Evolutionary conservation across 2,888 invertebrate species (phyloP).

Genomic region (Leptinotarsa haldemani): DNA sequence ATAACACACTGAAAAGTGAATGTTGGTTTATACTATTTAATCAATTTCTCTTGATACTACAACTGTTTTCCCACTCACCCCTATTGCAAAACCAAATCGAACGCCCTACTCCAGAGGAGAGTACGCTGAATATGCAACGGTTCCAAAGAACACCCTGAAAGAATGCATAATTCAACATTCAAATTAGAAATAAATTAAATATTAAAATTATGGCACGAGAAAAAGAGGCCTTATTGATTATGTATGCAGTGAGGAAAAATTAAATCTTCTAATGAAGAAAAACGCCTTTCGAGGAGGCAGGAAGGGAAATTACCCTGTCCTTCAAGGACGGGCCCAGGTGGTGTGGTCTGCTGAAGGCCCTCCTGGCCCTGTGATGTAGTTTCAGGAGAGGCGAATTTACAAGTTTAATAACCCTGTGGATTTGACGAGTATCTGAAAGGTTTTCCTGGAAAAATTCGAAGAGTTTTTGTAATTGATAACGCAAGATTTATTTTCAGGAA

Average conservation of each 20-base stretch:
- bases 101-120: slow-evolving; percentile 48
- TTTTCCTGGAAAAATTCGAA: slow-evolving; percentile 40
- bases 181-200: slow-evolving; percentile 69
- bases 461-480: slow-evolving; percentile 43
- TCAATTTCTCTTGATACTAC: background rate
- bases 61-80: slow-evolving; percentile 35
- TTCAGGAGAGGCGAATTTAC: slow-evolving; percentile 60
- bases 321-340: slow-evolving; percentile 50
- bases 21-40: too few relatives aligned
- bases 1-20: too few relatives aligned
- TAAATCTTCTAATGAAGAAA: slow-evolving; percentile 67
- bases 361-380: slow-evolving; percentile 40
- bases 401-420: slow-evolving; percentile 57
- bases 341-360: slow-evolving; percentile 44
- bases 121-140: slow-evolving; percentile 62
- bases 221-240: slow-evolving; percentile 66
- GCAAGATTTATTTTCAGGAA: slow-evolving; percentile 43
- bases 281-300: slow-evolving; percentile 62
- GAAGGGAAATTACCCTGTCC: slow-evolving; percentile 57
- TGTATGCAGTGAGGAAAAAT: slow-evolving; percentile 68
- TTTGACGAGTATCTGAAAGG: slow-evolving; percentile 55
- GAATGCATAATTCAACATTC: slow-evolving; percentile 68
- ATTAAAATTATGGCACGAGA: slow-evolving; percentile 67
- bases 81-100: slow-evolving; percentile 34
- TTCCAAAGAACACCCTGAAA: slow-evolving; percentile 59